A percentile compares a stretch with the other conserved stretches of the same genome.
Evolutionary conservation across 1,140 invertebrate species (phyloP).

Genomic region (Diploscapter pachys): DNA sequence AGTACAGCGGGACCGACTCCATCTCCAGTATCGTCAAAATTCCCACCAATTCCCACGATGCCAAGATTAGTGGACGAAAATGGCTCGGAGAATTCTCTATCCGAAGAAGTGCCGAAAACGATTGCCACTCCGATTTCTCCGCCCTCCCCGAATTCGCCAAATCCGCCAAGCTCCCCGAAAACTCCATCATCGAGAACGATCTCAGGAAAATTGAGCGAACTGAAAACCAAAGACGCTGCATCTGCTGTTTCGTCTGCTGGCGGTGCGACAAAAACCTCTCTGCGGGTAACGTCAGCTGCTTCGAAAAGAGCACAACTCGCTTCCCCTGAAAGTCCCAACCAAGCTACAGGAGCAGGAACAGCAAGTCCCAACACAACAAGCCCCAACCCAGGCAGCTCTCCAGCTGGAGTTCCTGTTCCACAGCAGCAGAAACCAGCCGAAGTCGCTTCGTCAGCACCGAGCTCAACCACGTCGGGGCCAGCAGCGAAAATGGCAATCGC

Average conservation of each 20-base stretch:
- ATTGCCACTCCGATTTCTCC: neutral
- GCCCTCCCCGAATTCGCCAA: neutral
- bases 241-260: neutral
- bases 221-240: conserved; percentile 15
- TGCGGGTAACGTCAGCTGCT: conserved; percentile 13
- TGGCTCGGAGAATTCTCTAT: neutral
- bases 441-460: neutral
- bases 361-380: neutral
- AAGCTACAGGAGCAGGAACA: neutral
- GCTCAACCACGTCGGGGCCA: neutral
- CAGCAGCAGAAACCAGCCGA: neutral
- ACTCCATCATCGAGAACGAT: conserved; percentile 15
- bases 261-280: neutral
- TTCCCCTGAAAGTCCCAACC: neutral
- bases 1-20: neutral
- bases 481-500: neutral
- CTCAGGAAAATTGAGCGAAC: conserved; percentile 17
- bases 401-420: neutral
- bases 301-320: neutral
- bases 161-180: neutral
- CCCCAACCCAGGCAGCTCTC: neutral
- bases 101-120: neutral
- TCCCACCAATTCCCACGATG: neutral
- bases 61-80: neutral
- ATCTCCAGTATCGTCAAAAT: neutral